phyloP scores from a whole-genome alignment of 2,113 vertebrate genomes.

The Ginglymostoma cirratum region DNA sequence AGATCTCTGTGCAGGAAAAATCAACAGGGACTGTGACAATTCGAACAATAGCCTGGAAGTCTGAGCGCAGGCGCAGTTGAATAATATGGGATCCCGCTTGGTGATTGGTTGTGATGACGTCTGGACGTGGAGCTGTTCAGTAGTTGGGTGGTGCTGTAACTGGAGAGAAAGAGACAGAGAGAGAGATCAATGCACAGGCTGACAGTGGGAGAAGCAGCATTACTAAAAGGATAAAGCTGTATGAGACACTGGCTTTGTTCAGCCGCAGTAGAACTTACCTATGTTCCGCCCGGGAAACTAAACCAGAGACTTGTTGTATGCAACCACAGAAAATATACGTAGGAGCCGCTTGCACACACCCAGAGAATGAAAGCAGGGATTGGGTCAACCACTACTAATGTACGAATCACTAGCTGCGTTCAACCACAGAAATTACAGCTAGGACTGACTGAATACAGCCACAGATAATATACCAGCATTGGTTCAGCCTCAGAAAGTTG shows the following conservation, averaged over 20 bases:
- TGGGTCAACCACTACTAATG: neutral
- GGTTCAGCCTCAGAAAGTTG: neutral
- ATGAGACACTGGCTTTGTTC: neutral
- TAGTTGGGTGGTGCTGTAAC: slow-evolving; percentile 23
- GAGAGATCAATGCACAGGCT: neutral
- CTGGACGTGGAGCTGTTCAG: slow-evolving; percentile 24
- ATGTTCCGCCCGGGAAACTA: neutral
- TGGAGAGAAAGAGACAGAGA: neutral
- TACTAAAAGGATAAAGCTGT: neutral
- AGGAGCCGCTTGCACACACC: neutral
- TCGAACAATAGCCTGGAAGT: neutral
- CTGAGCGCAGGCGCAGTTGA: neutral
- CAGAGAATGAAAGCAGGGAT: neutral
- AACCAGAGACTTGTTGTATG: neutral
- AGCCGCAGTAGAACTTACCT: neutral
- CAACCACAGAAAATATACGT: neutral
- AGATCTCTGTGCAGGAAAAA: neutral
- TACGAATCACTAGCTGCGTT: neutral
- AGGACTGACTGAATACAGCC: neutral
- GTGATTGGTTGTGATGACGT: neutral
- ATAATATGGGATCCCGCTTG: neutral
- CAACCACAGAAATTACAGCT: neutral
- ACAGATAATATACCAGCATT: slow-evolving; percentile 27
- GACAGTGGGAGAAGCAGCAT: neutral
- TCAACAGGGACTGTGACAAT: neutral